Conservation (phyloP, 2,113 vertebrate species). For the Desmodus rotundus region DNA sequence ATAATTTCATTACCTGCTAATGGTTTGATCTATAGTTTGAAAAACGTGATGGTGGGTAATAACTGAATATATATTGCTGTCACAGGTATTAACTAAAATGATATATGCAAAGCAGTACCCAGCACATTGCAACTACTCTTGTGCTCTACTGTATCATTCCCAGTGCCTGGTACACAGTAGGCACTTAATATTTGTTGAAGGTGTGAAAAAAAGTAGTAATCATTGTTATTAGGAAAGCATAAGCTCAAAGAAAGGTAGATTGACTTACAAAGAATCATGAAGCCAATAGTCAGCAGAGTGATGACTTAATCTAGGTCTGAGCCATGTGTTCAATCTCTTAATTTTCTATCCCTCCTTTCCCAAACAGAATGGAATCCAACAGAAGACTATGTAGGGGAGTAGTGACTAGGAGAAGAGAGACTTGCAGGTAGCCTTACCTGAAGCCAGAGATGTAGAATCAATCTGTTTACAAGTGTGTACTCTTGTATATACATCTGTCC, state of each 20-base stretch:
- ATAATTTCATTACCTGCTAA: not conserved
- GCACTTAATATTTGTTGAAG: not conserved
- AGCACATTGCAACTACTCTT: not conserved
- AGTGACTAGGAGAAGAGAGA: not conserved
- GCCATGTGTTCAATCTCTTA: not conserved
- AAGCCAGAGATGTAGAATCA: not conserved
- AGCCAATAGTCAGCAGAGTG: not conserved
- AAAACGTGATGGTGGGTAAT: not conserved
- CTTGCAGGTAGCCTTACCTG: slow-evolving; percentile 56
- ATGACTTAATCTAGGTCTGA: not conserved
- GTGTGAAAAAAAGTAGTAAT: not conserved
- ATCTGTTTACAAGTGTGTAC: not conserved
- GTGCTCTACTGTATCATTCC: not conserved
- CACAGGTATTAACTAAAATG: not conserved
- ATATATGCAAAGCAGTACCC: not conserved
- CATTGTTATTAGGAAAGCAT: not conserved
- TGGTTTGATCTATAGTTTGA: not conserved
- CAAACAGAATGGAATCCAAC: not conserved
- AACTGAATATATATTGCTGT: not conserved
- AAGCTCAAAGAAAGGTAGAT: not conserved
- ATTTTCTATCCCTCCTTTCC: not conserved
- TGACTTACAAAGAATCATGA: not conserved
- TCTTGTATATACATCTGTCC: not conserved
- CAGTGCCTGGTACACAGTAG: not conserved
- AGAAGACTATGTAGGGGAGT: not conserved